Evolutionary conservation across 2,888 invertebrate genomes (phyloP).

Genomic region (Hipparchia semele): DNA sequence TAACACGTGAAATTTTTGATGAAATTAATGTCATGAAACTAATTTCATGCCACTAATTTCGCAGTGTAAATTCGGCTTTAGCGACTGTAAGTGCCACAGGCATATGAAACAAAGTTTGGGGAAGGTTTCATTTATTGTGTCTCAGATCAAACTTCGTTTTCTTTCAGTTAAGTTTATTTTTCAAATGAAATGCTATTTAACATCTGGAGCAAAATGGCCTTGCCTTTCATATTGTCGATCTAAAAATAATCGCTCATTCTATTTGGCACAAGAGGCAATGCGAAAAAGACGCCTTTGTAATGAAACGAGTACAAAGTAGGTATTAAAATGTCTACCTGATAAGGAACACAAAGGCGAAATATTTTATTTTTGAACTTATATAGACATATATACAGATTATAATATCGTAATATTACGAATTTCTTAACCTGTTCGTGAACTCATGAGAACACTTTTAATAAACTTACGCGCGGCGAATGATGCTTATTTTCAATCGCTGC

Average conservation of each 20-base stretch:
- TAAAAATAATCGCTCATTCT: constrained; percentile 38
- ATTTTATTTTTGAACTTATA: too few relatives aligned
- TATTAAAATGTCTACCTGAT: constrained; percentile 1
- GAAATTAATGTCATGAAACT: too few relatives aligned
- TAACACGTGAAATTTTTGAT: too few relatives aligned
- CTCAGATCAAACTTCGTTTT: too few relatives aligned
- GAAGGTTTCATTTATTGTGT: too few relatives aligned
- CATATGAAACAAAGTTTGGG: too few relatives aligned
- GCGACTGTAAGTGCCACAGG: too few relatives aligned
- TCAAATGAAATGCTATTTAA: background rate
- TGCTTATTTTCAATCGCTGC: too few relatives aligned
- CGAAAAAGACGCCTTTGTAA: constrained; percentile 7
- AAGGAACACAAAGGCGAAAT: background rate
- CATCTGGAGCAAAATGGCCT: constrained; percentile 35
- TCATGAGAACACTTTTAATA: background rate
- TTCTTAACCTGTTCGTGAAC: background rate
- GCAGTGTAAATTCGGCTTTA: too few relatives aligned
- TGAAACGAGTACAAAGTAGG: background rate
- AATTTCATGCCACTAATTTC: too few relatives aligned
- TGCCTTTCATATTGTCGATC: constrained; percentile 35
- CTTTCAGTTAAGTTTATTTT: background rate
- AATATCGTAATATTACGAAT: background rate
- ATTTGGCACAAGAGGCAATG: constrained; percentile 30
- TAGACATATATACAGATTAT: too few relatives aligned
- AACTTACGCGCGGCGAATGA: background rate